Evolutionary conservation across 2,113 vertebrate genomes (phyloP).

Genomic region (Phrynosoma blainvillii): DNA sequence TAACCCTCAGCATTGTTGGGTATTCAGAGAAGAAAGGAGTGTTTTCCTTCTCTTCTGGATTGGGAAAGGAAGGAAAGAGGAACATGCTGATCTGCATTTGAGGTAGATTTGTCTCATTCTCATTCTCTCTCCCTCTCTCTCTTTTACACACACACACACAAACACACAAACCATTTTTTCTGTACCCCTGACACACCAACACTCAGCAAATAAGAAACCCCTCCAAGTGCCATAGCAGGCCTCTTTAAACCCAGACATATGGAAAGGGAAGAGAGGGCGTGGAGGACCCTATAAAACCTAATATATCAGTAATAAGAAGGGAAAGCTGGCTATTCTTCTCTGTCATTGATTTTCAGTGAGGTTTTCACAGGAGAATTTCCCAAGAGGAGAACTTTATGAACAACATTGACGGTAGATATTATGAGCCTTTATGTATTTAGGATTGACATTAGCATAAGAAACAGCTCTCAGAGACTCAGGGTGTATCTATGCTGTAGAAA

Average conservation of each 20-base stretch:
- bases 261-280: not conserved
- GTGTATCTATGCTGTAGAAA: no score
- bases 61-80: not conserved
- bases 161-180: no score
- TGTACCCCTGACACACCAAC: not conserved
- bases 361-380: not conserved
- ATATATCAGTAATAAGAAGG: no score
- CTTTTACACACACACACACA: not conserved
- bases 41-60: not conserved
- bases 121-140: not conserved
- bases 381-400: no score
- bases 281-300: not conserved
- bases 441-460: no score
- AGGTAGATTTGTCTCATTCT: not conserved
- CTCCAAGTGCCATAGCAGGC: not conserved
- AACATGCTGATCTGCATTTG: not conserved
- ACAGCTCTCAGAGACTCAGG: no score
- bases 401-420: no score
- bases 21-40: not conserved
- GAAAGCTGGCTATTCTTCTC: not conserved
- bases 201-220: not conserved
- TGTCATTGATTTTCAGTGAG: not conserved
- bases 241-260: not conserved
- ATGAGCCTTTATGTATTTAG: no score
- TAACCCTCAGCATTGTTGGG: constrained; percentile 6